A percentile compares a stretch with the other conserved stretches of the same genome.
Conservation (phyloP, 2,888 invertebrate genomes). For the Agrenia bidenticulata region DNA sequence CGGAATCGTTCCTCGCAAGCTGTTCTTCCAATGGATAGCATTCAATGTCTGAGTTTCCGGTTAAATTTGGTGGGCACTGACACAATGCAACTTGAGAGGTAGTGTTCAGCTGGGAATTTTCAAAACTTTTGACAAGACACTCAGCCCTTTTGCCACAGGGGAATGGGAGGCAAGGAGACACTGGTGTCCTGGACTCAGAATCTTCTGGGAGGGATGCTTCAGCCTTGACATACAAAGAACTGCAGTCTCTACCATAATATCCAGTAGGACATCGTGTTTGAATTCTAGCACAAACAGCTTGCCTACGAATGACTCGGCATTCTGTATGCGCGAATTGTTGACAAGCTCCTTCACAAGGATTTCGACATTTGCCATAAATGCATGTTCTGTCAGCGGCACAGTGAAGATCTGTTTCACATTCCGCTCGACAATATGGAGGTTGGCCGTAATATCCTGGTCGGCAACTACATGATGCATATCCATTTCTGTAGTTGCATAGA, state of each 20-base stretch:
- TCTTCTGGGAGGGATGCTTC: constrained; percentile 1
- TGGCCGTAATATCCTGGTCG: constrained; percentile 37
- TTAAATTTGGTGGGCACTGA: constrained; percentile 30
- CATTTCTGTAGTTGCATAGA: constrained; percentile 35
- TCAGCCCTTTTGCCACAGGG: constrained; percentile 27
- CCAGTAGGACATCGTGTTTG: constrained; percentile 53
- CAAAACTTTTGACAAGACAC: constrained; percentile 17
- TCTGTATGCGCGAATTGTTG: constrained; percentile 48
- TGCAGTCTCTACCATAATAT: constrained; percentile 53
- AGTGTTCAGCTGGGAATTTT: constrained; percentile 29
- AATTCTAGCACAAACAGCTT: constrained; percentile 53
- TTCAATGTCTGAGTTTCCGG: constrained; percentile 44
- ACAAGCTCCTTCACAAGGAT: constrained; percentile 53
- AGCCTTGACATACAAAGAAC: constrained; percentile 42
- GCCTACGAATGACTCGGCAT: constrained; percentile 54
- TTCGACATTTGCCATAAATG: constrained; percentile 33
- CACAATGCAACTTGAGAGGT: constrained; percentile 35
- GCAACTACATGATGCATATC: constrained; percentile 43
- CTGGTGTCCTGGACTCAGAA: not conserved
- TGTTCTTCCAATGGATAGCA: constrained; percentile 34
- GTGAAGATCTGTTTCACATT: constrained; percentile 43
- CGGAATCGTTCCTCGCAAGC: constrained; percentile 12
- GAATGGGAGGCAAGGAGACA: constrained; percentile 28
- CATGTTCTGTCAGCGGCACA: constrained; percentile 43
- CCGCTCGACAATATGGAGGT: constrained; percentile 47